Percentiles rank a stretch among this genome's conserved stretches.
Conservation (phyloP, 2,113 vertebrate genomes). For the Hemibates koningsi region DNA sequence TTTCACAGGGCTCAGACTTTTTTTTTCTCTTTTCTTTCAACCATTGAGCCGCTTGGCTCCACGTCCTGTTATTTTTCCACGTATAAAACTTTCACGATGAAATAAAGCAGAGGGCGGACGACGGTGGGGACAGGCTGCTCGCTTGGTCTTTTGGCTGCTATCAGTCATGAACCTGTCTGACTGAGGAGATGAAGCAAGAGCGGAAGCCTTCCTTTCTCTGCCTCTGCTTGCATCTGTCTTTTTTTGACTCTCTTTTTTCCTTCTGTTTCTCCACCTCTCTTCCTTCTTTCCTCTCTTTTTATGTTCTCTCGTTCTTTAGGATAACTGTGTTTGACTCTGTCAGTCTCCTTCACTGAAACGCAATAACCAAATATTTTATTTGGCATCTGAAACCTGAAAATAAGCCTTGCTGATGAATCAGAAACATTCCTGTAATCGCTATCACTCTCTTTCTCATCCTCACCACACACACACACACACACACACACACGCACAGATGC, state of each 20-base stretch:
- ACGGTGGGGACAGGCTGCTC: constrained; percentile 2
- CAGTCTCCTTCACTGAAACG: background rate
- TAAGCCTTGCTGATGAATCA: constrained; percentile 4
- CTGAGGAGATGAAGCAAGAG: background rate
- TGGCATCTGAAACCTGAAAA: constrained; percentile 5
- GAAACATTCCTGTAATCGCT: constrained; percentile 13
- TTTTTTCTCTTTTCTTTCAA: constrained; percentile 23
- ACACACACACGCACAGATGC: background rate
- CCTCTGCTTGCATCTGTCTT: background rate
- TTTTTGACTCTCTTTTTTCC: background rate
- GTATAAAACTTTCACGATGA: constrained; percentile 66
- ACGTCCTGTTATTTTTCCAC: constrained; percentile 61
- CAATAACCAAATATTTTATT: background rate
- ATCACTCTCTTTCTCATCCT: background rate
- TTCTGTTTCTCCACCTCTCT: background rate
- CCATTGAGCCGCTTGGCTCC: constrained; percentile 42
- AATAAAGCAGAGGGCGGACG: constrained; percentile 47
- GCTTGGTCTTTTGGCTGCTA: constrained; percentile 16
- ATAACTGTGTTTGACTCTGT: background rate
- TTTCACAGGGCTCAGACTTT: constrained; percentile 12
- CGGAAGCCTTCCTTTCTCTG: background rate
- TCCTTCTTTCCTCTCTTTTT: background rate
- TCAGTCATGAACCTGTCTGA: constrained; percentile 32
- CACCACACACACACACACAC: background rate
- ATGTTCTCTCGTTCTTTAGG: background rate